Evolutionary conservation across 2,113 vertebrate species (phyloP).

Genomic region (Odontesthes bonariensis): DNA sequence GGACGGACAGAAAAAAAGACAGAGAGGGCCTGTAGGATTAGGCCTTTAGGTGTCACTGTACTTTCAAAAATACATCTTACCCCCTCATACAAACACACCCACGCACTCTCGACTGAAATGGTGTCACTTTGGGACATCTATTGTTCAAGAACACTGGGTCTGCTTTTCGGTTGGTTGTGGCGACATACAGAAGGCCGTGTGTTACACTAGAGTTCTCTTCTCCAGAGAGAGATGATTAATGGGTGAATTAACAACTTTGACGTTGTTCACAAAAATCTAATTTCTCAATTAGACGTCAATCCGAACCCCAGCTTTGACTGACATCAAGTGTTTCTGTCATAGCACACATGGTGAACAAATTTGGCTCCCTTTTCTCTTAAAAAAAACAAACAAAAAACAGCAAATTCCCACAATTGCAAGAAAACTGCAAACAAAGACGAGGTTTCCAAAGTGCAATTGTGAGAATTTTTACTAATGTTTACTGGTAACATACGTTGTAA

Average conservation of each 20-base stretch:
- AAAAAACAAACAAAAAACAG: background rate
- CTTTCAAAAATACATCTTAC: slow-evolving; percentile 89
- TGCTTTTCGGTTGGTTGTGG: slow-evolving; percentile 56
- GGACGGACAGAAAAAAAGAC: slow-evolving; percentile 16
- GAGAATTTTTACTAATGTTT: slow-evolving; percentile 62
- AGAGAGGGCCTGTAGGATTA: slow-evolving; percentile 83
- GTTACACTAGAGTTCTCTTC: slow-evolving; percentile 56
- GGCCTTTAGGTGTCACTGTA: slow-evolving; percentile 99
- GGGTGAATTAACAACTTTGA: slow-evolving; percentile 70
- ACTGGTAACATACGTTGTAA: slow-evolving; percentile 61
- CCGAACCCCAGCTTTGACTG: slow-evolving; percentile 55
- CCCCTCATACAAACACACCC: slow-evolving; percentile 51
- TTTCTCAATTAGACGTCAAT: slow-evolving; percentile 64
- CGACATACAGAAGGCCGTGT: slow-evolving; percentile 62
- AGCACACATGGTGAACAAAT: slow-evolving; percentile 12
- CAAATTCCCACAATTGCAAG: slow-evolving; percentile 22
- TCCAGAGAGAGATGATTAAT: slow-evolving; percentile 76
- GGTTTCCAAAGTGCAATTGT: slow-evolving; percentile 52
- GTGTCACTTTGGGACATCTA: slow-evolving; percentile 74
- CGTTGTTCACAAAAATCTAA: slow-evolving; percentile 72
- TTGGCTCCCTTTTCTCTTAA: background rate
- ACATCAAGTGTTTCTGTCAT: slow-evolving; percentile 38
- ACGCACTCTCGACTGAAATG: slow-evolving; percentile 75
- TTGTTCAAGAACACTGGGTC: slow-evolving; percentile 72
- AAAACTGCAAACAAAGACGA: background rate